These are phyloP conservation scores for Monochamus alternatus DNA, from an alignment of 2,888 invertebrate species.

Conservation along the genomic window DNA sequence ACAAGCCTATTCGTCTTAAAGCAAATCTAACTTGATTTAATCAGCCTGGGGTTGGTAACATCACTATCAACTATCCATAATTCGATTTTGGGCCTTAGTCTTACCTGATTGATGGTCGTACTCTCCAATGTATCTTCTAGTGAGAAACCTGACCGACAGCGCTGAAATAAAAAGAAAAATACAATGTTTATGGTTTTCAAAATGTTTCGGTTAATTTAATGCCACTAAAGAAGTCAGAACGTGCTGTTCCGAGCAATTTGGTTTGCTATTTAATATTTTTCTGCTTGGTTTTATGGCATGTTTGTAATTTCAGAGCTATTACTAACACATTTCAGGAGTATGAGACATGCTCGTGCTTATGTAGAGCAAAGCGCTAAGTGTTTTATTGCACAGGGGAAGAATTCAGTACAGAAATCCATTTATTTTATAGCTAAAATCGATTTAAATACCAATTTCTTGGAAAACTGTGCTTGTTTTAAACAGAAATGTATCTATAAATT, in stretches of 20 bases:
- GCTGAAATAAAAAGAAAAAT: conserved; percentile 62
- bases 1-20: too few species aligned
- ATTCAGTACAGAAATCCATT: too few species aligned
- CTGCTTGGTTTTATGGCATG: not conserved
- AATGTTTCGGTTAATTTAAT: conserved; percentile 41
- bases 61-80: too few species aligned
- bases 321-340: conserved; percentile 5
- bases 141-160: conserved; percentile 87
- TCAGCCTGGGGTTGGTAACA: too few species aligned
- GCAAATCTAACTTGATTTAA: too few species aligned
- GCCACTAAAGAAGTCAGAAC: conserved; percentile 4
- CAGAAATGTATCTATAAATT: too few species aligned
- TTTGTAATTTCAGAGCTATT: not conserved
- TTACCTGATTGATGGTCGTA: conserved; percentile 95
- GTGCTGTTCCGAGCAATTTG: conserved; percentile 23
- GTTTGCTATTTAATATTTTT: conserved; percentile 22
- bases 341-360: conserved; percentile 6
- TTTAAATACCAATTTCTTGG: too few species aligned
- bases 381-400: too few species aligned
- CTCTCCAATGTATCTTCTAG: conserved; percentile 95
- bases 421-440: too few species aligned
- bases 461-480: too few species aligned
- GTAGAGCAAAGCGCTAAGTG: not conserved
- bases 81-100: conserved; percentile 39
- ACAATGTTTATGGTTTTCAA: conserved; percentile 42